Conservation (phyloP, 2,113 vertebrate species). For the Caretta caretta region DNA sequence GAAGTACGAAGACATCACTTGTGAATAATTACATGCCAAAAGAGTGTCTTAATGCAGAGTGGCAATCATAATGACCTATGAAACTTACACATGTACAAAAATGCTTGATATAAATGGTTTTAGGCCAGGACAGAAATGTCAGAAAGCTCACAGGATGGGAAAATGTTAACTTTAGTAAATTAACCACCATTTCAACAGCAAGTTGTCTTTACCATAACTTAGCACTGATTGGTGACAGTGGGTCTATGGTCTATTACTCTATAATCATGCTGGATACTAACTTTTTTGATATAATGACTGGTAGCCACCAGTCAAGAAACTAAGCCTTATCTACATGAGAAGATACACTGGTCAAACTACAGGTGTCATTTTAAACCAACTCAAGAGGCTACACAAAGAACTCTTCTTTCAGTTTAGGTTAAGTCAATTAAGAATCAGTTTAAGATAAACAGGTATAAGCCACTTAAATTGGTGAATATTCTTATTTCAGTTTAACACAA, state of each 20-base stretch:
- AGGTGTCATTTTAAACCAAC: not conserved
- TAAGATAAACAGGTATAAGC: not conserved
- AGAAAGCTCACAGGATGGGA: not conserved
- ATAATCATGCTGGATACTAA: not conserved
- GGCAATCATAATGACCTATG: not conserved
- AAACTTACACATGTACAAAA: not conserved
- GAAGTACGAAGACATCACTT: slow-evolving; percentile 1
- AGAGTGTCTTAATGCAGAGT: not conserved
- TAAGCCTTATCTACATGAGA: not conserved
- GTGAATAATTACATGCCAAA: not conserved
- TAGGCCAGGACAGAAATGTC: not conserved
- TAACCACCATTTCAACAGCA: not conserved
- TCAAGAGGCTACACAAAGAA: not conserved
- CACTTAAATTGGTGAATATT: not conserved
- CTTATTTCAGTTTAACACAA: not conserved
- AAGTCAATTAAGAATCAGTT: not conserved
- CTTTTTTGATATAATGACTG: not conserved
- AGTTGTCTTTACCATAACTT: not conserved
- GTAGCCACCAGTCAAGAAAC: not conserved
- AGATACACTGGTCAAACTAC: not conserved
- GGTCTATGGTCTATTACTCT: not conserved
- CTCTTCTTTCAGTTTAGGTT: not conserved
- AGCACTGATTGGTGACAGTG: not conserved
- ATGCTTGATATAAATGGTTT: not conserved
- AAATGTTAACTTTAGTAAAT: not conserved